Evolutionary conservation across 2,888 invertebrate genomes (phyloP), one percentile per base, ranked within the genome.

Genomic region (Agriotes lineatus): DNA sequence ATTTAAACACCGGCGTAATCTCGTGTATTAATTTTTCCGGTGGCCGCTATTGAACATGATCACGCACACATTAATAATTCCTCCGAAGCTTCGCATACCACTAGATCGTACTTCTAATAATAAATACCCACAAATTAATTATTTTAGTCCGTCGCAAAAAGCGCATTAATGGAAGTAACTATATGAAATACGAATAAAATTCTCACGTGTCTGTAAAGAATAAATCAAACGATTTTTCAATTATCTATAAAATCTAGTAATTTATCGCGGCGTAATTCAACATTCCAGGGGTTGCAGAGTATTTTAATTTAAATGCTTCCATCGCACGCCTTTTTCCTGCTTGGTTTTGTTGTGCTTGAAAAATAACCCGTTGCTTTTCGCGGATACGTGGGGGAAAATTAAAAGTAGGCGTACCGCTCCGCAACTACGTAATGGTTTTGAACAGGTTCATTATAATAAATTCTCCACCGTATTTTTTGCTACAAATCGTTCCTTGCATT

Each of bases 211-310:
- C 71, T 72, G 62, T 69, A 52, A 50, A 62, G 67, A 69, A 76
- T 77, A 76, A 76, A 76, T 77, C 76, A 77, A 72, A 72, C 66
- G 59, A 77, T 77, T 77, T 77, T 77, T 76, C 75, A 71, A 75
- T 74, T 75, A 77, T 73, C 74, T 75, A 74, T 74, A 72, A 76
- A 75, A 76, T 75, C 73, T 75, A 76, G 74, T 73, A 74, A 76
- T 76, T 75, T 76, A 75, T 75, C 69, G 72, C 74, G 72, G 74
- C 72, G 74, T 73, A 74, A 74, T 76, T 75, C 74, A 74, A 71
- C 75, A 76, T 76, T 75, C 75, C 73, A 60, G 61, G 63, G 44
- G 63, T 63, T 56, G 63, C 52, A 12, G 56, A 42, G 33, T 12
- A 56, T 52, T 48, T 60, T 60, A 48, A 60, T 45, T 48, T 45